Base-by-base conservation (phyloP, 2,888 invertebrate genomes). In the Cryptocephalus moraei region DNA sequence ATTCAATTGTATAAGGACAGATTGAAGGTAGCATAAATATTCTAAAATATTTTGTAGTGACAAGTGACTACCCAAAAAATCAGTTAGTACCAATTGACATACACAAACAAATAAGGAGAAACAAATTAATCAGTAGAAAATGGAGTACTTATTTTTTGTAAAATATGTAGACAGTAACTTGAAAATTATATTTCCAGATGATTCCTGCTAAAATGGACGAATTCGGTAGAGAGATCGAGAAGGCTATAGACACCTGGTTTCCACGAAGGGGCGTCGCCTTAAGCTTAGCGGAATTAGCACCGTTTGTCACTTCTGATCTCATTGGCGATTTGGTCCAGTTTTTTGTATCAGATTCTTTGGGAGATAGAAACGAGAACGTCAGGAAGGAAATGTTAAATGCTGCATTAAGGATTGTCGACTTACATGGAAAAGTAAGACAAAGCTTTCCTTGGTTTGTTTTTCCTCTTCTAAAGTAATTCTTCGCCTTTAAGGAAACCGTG, bases 321-420 rank as follows among this genome's bases (percentile, higher is more conserved):
- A 84, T 93, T 45, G 77, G 82, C 8, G 74, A 72, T 56, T 75
- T 87, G 41, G 82, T 89, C 60, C 78, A 82, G 56, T 91, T 91
- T 71, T 87, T 91, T 71, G 93, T 97, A 38, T 81, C 85, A 6
- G 81, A 81, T 45, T 91, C 89, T 1, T 77, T 99, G 39, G 86
- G 86, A 1, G 99, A 99, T 75, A 76, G 94, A 14, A 80, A 84
- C 65, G 81, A 83, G 56, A 75, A 76, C 36, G 92, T 93, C 13
- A 80, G 93, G 46, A 86, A 84, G 31, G 84, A 90, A 68, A 96
- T 99, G 95, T 75, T 95, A 48, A 84, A 84, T 53, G 93, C 96
- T 10, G 95, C 96, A n/a, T 79, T 94, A 56, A 86, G 86, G 43
- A 82, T 91, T 50, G 91, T 97, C 2, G 89, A 94, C 65, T 74